phyloP scores from a whole-genome alignment of 2,797 vertebrate species.

The Hylomyscus alleni region DNA sequence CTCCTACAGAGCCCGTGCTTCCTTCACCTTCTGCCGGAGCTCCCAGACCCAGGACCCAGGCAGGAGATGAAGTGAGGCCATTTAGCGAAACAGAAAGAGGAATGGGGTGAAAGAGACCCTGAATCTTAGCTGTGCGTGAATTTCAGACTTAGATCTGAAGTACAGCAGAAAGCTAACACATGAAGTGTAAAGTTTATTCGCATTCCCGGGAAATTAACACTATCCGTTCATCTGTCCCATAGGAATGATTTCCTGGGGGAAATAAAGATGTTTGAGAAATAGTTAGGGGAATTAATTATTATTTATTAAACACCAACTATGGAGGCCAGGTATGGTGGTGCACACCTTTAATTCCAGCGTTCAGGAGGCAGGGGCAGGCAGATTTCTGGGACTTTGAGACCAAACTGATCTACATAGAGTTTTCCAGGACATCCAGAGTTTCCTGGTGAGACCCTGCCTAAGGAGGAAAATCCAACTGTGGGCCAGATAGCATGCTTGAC shows the following conservation, averaged over 20 bases:
- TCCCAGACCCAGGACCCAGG: background rate
- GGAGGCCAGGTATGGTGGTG: no score
- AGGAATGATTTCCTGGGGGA: constrained; percentile 36
- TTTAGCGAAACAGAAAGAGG: background rate
- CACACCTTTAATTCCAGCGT: background rate
- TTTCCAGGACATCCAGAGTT: background rate
- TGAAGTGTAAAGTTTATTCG: constrained; percentile 7
- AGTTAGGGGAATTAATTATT: background rate
- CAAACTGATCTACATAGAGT: background rate
- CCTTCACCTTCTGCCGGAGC: background rate
- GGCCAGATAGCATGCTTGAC: background rate
- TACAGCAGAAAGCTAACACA: background rate
- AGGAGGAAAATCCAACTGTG: background rate
- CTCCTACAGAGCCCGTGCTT: background rate
- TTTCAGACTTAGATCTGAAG: constrained; percentile 37
- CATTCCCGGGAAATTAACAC: background rate
- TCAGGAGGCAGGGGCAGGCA: background rate
- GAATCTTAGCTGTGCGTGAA: background rate
- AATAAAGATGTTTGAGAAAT: background rate
- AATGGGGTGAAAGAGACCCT: background rate
- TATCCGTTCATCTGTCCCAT: background rate
- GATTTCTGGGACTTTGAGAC: background rate
- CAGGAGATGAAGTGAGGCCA: background rate
- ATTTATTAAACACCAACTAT: background rate
- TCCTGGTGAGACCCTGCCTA: background rate